These are phyloP conservation scores for Poeciliopsis turrubarensis DNA, from an alignment of 2,113 vertebrate species.

Conservation along the genomic window DNA sequence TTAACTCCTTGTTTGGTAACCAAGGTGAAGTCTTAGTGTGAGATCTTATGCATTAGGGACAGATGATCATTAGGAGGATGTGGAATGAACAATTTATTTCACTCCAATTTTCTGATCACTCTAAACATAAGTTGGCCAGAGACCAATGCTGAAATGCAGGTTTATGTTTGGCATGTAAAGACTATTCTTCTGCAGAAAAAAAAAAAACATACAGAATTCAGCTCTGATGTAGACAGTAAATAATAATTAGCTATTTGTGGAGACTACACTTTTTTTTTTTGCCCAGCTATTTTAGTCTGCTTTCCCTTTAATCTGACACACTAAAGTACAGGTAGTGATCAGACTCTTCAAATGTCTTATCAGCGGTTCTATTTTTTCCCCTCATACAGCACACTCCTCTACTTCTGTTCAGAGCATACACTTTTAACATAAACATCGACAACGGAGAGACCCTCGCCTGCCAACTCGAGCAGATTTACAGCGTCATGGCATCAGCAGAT, in stretches of 20 bases:
- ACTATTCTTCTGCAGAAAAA: conserved; percentile 2
- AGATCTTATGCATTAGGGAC: conserved; percentile 59
- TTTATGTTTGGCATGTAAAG: not conserved
- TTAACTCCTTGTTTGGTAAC: conserved; percentile 46
- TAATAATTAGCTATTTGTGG: conserved; percentile 59
- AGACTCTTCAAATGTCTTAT: conserved; percentile 52
- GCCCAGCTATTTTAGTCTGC: conserved; percentile 48
- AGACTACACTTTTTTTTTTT: conserved; percentile 39
- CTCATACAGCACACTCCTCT: conserved; percentile 33
- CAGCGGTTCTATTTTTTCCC: conserved; percentile 25
- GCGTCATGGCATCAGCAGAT: conserved; percentile 50
- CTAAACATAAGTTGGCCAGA: not conserved
- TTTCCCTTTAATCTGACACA: conserved; percentile 52
- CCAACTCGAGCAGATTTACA: conserved; percentile 6
- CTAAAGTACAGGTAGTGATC: conserved; percentile 51
- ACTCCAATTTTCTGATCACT: conserved; percentile 33
- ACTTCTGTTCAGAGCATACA: conserved; percentile 23
- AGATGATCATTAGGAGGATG: conserved; percentile 55
- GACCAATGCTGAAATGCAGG: conserved; percentile 2
- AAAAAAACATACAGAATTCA: not conserved
- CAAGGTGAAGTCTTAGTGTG: conserved; percentile 50
- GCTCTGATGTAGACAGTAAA: not conserved
- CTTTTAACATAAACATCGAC: conserved; percentile 20
- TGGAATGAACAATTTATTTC: conserved; percentile 31
- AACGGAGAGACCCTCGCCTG: not conserved